These are phyloP conservation scores for Rhopalosiphum padi DNA, from an alignment of 1,140 invertebrate genomes.

Conservation along the genomic window DNA sequence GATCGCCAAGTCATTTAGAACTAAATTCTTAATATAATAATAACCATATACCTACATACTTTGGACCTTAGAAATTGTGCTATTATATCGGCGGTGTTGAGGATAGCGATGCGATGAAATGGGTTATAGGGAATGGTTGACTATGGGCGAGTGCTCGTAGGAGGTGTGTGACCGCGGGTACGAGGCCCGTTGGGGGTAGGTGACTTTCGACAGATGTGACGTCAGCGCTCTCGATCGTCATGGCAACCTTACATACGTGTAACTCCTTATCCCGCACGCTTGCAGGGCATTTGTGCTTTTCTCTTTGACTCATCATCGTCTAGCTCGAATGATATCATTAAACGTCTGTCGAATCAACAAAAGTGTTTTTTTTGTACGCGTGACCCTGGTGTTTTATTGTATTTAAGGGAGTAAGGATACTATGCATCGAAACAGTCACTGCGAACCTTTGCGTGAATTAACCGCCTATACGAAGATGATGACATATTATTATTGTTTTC, in stretches of 20 bases:
- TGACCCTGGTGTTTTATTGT: neutral
- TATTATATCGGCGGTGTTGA: neutral
- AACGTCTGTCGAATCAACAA: neutral
- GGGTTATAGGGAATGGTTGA: neutral
- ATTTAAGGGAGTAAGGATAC: neutral
- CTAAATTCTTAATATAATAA: neutral
- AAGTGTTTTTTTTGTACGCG: neutral
- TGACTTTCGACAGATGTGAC: constrained; percentile 51
- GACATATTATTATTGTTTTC: neutral
- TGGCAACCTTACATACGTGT: constrained; percentile 31
- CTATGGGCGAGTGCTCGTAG: neutral
- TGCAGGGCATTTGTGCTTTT: neutral
- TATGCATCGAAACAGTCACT: neutral
- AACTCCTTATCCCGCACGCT: neutral
- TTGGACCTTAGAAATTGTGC: neutral
- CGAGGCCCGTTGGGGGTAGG: neutral
- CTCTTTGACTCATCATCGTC: neutral
- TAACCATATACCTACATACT: neutral
- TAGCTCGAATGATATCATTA: constrained; percentile 32
- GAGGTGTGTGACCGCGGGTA: neutral
- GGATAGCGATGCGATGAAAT: neutral
- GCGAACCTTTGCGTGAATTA: neutral
- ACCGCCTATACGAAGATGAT: neutral
- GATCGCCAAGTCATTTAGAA: neutral
- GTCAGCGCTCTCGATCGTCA: constrained; percentile 37